Percentiles rank a stretch among this genome's conserved stretches.
Conservation (phyloP, 2,797 vertebrate genomes). For the Babyrousa celebensis region DNA sequence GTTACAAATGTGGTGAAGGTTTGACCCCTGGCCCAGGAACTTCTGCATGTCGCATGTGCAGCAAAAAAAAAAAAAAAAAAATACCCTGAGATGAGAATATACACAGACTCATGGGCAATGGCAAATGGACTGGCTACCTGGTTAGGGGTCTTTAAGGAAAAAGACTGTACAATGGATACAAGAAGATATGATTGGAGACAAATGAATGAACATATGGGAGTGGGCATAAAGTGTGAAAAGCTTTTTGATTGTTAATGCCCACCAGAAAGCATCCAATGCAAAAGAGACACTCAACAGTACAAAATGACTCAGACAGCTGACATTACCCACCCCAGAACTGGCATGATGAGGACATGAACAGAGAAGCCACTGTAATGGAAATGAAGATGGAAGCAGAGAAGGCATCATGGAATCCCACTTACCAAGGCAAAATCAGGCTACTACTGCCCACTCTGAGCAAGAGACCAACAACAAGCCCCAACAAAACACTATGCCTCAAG, state of each 20-base stretch:
- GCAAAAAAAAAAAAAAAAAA: slow-evolving; percentile 13
- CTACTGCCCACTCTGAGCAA: slow-evolving; percentile 24
- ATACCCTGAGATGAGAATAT: not conserved
- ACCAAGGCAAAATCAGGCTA: not conserved
- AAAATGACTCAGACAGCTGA: slow-evolving; percentile 61
- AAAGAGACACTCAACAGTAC: slow-evolving; percentile 53
- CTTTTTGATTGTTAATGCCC: slow-evolving; percentile 31
- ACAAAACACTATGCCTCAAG: not conserved
- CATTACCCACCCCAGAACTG: slow-evolving; percentile 43
- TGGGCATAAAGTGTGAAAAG: slow-evolving; percentile 49
- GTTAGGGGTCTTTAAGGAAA: slow-evolving; percentile 38
- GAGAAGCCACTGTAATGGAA: slow-evolving; percentile 30
- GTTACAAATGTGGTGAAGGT: too few species aligned
- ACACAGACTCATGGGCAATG: not conserved
- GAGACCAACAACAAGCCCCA: not conserved
- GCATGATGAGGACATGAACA: not conserved
- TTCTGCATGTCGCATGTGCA: too few species aligned
- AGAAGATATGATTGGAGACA: not conserved
- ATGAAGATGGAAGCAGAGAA: slow-evolving; percentile 22
- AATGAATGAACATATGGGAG: not conserved
- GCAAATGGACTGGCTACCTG: not conserved
- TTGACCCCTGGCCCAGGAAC: too few species aligned
- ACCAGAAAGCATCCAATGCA: slow-evolving; percentile 43
- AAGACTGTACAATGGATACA: not conserved
- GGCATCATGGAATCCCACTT: not conserved